Evolutionary conservation across 1,140 invertebrate genomes (phyloP), one percentile per base, ranked within the genome.

Genomic region (Harpegnathos saltator): DNA sequence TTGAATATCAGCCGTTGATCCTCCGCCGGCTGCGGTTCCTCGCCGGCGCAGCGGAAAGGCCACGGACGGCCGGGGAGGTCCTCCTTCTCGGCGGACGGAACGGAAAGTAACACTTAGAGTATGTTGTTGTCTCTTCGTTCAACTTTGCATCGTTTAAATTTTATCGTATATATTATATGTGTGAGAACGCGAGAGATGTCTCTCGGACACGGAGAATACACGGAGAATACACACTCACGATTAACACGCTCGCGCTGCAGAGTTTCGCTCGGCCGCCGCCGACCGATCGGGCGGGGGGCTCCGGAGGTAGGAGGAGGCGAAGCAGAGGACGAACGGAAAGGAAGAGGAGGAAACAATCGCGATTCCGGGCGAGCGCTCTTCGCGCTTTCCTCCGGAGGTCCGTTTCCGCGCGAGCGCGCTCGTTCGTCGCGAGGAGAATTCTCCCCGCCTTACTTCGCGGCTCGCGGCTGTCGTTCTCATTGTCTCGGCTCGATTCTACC

Each of bases 81-180:
- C 33, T 26, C 24, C 73, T 38, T 11, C 29, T 68, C 83, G 85
- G 81, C 75, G 71, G 56, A 65, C 59, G 82, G 52, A 65, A 14
- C 17, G 82, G 86, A 87, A 88, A 87, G 85, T 88, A 88, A 84
- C n/a, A 38, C 33, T 48, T 83, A 88, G 83, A 66, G 24, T 88
- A 87, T 63, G 74, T 88, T 87, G 86, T 88, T 88, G 82, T 88
- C 74, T 61, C 84, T 88, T 87, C 29, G 86, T 88, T 88, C 82
- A 83, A 81, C 80, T 88, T 88, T 88, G 86, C 80, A 82, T 87
- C 54, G 83, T 87, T 88, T 87, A 83, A 87, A 88, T 88, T 88
- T 82, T 88, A 88, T 88, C 86, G 63, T 85, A 88, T 78, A 44
- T 44, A 44, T 44, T 63, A 63, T 63, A 63, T 80, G 63, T 80